These are phyloP conservation scores for Drosophila mercatorum DNA, from an alignment of 2,888 invertebrate genomes.

Conservation along the genomic window DNA sequence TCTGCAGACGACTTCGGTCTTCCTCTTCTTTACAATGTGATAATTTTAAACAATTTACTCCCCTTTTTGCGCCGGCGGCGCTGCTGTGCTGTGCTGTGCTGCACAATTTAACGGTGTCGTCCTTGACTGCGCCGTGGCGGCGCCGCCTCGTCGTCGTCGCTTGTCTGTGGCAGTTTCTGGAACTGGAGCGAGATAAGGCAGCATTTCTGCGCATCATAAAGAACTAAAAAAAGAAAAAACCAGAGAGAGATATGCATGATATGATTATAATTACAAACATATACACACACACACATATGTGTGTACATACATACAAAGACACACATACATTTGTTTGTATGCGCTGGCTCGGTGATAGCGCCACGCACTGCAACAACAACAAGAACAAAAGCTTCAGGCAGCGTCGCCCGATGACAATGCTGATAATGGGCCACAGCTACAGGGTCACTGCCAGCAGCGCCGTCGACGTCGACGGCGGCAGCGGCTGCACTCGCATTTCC, in stretches of 20 bases:
- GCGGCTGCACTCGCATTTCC: conserved; percentile 52
- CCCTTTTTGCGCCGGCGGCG: conserved; percentile 49
- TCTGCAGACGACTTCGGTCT: conserved; percentile 2
- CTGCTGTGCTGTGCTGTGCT: conserved; percentile 12
- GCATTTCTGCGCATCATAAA: conserved; percentile 51
- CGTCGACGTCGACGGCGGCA: conserved; percentile 2
- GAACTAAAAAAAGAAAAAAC: not conserved
- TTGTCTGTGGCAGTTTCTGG: conserved; percentile 45
- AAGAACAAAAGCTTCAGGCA: conserved; percentile 34
- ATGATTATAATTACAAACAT: conserved; percentile 69
- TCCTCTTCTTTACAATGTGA: conserved; percentile 69
- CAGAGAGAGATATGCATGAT: conserved; percentile 56
- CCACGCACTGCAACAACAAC: conserved; percentile 29
- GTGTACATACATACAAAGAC: not conserved
- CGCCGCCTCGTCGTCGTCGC: conserved; percentile 21
- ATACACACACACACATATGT: conserved; percentile 10
- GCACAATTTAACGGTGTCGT: conserved; percentile 66
- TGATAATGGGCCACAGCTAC: conserved; percentile 51
- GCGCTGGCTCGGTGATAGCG: conserved; percentile 19
- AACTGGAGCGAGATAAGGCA: conserved; percentile 46
- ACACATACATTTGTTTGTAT: not conserved
- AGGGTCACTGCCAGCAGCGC: conserved; percentile 36
- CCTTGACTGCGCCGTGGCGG: conserved; percentile 58
- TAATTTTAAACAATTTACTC: conserved; percentile 75
- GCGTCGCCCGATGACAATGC: conserved; percentile 48